Conservation (phyloP, 2,797 vertebrate genomes). For the Sarcophilus harrisii region DNA sequence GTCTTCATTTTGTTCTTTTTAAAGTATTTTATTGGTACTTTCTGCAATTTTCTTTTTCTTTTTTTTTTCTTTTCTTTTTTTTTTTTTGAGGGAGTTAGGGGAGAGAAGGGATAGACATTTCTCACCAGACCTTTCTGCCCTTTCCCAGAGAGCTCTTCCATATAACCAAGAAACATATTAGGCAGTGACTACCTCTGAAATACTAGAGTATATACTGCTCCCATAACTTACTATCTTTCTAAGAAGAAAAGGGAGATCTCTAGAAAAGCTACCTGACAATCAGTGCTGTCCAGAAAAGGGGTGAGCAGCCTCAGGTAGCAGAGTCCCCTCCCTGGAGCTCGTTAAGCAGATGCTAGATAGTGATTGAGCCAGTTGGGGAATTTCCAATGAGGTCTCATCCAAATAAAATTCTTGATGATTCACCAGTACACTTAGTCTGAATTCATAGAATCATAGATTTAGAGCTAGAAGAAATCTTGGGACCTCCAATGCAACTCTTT, state of each 20-base stretch:
- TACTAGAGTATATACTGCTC: neutral
- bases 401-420: neutral
- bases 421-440: neutral
- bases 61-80: too few species aligned
- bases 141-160: neutral
- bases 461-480: neutral
- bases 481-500: neutral
- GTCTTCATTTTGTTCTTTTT: neutral
- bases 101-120: neutral
- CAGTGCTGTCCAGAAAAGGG: neutral
- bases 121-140: neutral
- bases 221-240: neutral
- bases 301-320: neutral
- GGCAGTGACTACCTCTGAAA: neutral
- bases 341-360: neutral
- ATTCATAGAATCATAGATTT: neutral
- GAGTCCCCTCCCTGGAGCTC: neutral
- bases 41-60: neutral
- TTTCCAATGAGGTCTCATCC: neutral
- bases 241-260: neutral
- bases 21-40: neutral
- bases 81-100: too few species aligned
- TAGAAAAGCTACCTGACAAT: neutral
- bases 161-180: neutral
- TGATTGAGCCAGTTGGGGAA: neutral